Evolutionary conservation across 2,797 vertebrate species (phyloP).

Genomic region (Propithecus perrieri): DNA sequence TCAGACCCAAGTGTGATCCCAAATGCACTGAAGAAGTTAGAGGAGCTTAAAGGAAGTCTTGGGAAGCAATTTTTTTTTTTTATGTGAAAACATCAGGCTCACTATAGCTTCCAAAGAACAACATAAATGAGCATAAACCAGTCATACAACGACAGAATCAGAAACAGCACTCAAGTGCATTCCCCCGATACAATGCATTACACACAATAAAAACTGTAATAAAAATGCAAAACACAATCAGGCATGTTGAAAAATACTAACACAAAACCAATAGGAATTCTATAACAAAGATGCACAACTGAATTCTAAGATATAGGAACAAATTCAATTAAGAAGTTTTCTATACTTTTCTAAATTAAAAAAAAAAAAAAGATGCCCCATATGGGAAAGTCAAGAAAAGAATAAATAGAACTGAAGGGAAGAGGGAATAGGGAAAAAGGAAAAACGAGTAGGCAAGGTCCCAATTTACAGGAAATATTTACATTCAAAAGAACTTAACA

Average conservation of each 20-base stretch:
- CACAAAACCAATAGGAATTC: background rate
- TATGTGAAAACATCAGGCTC: conserved; percentile 50
- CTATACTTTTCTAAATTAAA: conserved; percentile 72
- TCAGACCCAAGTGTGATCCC: background rate
- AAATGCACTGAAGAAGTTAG: conserved; percentile 46
- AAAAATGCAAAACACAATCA: conserved; percentile 57
- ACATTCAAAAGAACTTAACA: conserved; percentile 82
- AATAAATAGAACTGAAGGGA: conserved; percentile 80
- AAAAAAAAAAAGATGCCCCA: conserved; percentile 60
- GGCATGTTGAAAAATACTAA: conserved; percentile 42
- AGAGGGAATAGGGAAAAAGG: conserved; percentile 36
- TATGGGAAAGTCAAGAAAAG: conserved; percentile 73
- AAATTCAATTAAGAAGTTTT: conserved; percentile 66
- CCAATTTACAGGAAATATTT: conserved; percentile 83
- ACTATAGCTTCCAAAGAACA: conserved; percentile 60
- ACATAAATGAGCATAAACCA: background rate
- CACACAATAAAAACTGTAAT: conserved; percentile 31
- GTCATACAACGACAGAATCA: background rate
- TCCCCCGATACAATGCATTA: conserved; percentile 56
- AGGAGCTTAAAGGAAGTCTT: conserved; percentile 58
- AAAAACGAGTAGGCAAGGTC: background rate
- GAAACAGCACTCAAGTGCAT: conserved; percentile 37
- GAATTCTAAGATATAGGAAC: conserved; percentile 53
- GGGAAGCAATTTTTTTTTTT: background rate
- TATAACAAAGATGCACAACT: conserved; percentile 47